Evolutionary conservation across 2,797 vertebrate genomes (phyloP).

Genomic region (Natrix natrix): DNA sequence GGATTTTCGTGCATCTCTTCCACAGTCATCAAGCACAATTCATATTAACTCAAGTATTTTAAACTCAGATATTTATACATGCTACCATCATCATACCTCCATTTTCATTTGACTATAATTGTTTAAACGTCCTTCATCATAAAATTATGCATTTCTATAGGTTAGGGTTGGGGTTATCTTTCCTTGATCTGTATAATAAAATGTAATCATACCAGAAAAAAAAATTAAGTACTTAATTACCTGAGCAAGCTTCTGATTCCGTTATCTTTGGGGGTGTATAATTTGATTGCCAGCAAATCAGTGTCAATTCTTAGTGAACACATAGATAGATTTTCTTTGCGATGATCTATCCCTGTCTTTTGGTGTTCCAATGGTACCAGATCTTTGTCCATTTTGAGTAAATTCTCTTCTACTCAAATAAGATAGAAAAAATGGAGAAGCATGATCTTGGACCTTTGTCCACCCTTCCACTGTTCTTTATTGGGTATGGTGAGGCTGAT

Average conservation of each 20-base stretch:
- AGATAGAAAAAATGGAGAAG: background rate
- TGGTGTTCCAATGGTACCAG: background rate
- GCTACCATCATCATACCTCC: no score
- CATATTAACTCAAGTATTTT: no score
- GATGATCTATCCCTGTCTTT: background rate
- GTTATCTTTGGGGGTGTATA: background rate
- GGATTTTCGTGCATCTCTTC: no score
- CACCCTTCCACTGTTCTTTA: background rate
- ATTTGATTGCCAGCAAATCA: background rate
- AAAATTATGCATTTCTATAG: background rate
- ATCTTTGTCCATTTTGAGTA: background rate
- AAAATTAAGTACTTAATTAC: background rate
- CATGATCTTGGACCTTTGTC: background rate
- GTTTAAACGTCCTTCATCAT: no score
- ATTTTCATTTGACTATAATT: no score
- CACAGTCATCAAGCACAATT: no score
- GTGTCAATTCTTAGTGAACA: background rate
- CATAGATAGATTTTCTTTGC: background rate
- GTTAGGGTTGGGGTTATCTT: background rate
- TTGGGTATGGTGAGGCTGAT: background rate
- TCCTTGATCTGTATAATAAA: background rate
- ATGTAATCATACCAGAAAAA: background rate
- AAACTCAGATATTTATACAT: no score
- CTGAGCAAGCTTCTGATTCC: background rate
- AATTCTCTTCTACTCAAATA: background rate